phyloP scores from a whole-genome alignment of 2,797 vertebrate species.

The Schizopygopsis malacanthus region DNA sequence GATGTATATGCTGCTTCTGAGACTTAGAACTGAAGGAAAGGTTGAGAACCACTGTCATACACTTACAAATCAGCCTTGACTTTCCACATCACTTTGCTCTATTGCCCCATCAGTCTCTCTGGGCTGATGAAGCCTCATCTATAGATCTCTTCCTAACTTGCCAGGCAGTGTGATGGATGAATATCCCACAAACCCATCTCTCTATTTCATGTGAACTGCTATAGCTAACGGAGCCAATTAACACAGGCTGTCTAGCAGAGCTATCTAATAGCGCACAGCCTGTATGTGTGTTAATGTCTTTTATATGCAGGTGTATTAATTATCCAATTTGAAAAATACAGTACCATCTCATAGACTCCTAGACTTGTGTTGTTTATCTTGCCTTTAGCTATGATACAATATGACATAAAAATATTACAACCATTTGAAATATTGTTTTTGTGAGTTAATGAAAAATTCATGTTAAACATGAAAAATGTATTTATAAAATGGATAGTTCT shows the following conservation, averaged over 20 bases:
- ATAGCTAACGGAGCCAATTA: constrained; percentile 69
- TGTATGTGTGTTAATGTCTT: constrained; percentile 6
- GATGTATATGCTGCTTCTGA: background rate
- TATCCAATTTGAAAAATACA: background rate
- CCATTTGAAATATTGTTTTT: background rate
- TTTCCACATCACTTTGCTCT: constrained; percentile 61
- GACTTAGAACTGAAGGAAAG: background rate
- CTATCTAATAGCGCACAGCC: constrained; percentile 35
- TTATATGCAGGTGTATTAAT: constrained; percentile 8
- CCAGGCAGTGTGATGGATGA: constrained; percentile 72
- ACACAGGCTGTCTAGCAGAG: constrained; percentile 61
- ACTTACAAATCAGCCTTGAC: constrained; percentile 44
- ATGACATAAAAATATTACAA: no score
- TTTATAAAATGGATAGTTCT: background rate
- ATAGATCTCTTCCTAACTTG: constrained; percentile 67
- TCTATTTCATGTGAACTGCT: constrained; percentile 65
- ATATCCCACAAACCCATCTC: constrained; percentile 74
- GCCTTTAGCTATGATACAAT: background rate
- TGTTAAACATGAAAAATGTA: background rate
- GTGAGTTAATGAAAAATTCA: background rate
- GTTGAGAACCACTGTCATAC: constrained; percentile 24
- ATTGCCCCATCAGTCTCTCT: constrained; percentile 62
- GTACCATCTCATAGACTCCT: background rate
- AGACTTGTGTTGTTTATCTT: background rate
- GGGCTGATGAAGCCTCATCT: constrained; percentile 63